Evolutionary conservation across 2,888 invertebrate genomes (phyloP), one percentile per base, ranked within the genome.

Genomic region (Coleophora flavipennella): DNA sequence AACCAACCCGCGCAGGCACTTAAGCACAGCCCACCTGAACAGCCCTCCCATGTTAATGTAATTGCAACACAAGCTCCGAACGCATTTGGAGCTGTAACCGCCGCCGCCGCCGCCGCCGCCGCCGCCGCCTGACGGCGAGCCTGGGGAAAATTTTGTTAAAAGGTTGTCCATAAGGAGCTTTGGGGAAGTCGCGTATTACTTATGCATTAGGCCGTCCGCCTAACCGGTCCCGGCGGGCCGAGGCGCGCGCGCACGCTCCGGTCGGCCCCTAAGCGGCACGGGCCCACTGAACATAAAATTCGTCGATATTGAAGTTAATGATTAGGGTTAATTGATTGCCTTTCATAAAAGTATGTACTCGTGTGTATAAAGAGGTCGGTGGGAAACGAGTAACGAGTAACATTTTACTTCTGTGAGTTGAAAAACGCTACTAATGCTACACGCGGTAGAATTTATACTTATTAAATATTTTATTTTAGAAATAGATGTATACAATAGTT

Each of bases 161-260:
- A 69, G 70, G 65, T 56, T 57, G 58, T 56, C 65, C 67, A 56
- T 60, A 51, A 58, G 60, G 50, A 49, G 54, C 45, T 44, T 43
- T 42, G 40, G 51, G 57, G 49, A 61, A 39, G 48, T 69, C 68
- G 65, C 75, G 72, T 81, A 84, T 86, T 83, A 86, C 79, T 86
- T 86, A 86, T 86, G 85, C 85, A 86, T 85, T 79, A 80, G 64
- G 63, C 66, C 71, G 73, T 65, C 67, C 62, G 62, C 60, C 79
- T 83, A 85, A 73, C 74, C 79, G 57, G 77, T 83, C 80, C 78
- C 42, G 38, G 60, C 73, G 76, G 20, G 20, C 20, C 20, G 20
- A 6, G 20, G 3, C 20, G 20, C 6, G 20, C 6, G 66, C 52
- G 57, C 49, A 57, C 59, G 59, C 37, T n/a, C n/a, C n/a, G n/a